A percentile compares a stretch with the other conserved stretches of the same genome.
Conservation (phyloP, 2,797 vertebrate species). For the Oreochromis grahami region DNA sequence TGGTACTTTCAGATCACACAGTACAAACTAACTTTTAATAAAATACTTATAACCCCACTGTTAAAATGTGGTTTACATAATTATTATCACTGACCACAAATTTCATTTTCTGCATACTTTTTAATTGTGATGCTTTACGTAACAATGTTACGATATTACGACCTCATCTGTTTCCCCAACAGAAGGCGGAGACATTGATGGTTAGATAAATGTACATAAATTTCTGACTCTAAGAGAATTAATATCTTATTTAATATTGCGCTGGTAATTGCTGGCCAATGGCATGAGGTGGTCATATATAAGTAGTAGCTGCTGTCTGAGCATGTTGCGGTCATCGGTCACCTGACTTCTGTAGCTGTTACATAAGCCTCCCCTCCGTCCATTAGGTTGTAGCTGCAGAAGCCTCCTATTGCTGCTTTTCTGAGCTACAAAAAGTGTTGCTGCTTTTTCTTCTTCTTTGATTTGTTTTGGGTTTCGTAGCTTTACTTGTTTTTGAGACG, state of each 20-base stretch:
- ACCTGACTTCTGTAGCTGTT: not conserved
- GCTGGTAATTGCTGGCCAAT: not conserved
- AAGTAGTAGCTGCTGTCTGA: not conserved
- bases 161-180: not conserved
- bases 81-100: not conserved
- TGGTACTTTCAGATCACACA: too few species aligned
- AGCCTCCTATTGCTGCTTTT: not conserved
- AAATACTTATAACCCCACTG: not conserved
- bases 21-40: not conserved
- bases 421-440: not conserved
- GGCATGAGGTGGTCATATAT: rapidly evolving
- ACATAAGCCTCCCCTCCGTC: rapidly evolving
- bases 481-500: too few species aligned
- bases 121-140: not conserved
- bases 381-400: not conserved
- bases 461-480: too few species aligned
- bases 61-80: rapidly evolving
- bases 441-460: not conserved
- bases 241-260: not conserved
- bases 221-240: not conserved
- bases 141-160: rapidly evolving
- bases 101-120: rapidly evolving
- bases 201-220: not conserved
- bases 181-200: rapidly evolving
- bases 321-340: rapidly evolving